Percentiles rank a stretch among this genome's conserved stretches.
Evolutionary conservation across 2,888 invertebrate genomes (phyloP).

Genomic region (Hirtodrosophila alboralis): DNA sequence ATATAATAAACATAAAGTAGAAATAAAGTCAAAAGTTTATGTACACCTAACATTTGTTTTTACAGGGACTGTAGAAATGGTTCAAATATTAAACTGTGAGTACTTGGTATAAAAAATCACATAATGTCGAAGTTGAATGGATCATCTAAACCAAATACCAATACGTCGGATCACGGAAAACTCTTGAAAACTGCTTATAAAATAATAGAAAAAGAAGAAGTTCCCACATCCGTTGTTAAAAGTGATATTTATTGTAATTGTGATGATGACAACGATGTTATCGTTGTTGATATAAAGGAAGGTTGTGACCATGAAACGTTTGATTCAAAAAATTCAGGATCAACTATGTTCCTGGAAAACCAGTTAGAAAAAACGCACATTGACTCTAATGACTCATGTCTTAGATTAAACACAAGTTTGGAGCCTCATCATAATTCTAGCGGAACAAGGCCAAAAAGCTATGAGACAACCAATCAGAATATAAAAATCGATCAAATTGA

Average conservation of each 20-base stretch:
- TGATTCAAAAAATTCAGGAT: constrained; percentile 4
- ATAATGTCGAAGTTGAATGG: constrained; percentile 39
- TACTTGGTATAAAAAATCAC: constrained; percentile 6
- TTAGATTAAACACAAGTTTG: not conserved
- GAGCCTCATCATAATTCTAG: constrained; percentile 1
- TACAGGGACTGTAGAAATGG: constrained; percentile 3
- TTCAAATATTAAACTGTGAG: constrained; percentile 15
- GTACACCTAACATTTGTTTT: not conserved
- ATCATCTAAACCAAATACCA: not conserved
- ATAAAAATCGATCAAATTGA: not conserved
- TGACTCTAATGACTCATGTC: constrained; percentile 6
- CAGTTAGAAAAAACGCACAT: constrained; percentile 47
- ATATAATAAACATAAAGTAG: no score
- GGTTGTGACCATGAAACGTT: constrained; percentile 52
- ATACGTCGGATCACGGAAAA: not conserved
- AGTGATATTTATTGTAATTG: constrained; percentile 12
- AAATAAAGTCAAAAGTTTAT: no score
- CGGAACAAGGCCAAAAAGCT: constrained; percentile 10
- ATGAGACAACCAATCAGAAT: not conserved
- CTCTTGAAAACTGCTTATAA: constrained; percentile 9
- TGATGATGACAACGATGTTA: constrained; percentile 41
- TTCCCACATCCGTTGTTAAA: constrained; percentile 3
- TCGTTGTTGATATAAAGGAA: constrained; percentile 37
- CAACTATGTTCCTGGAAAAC: constrained; percentile 21
- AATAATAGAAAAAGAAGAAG: constrained; percentile 1